These are phyloP conservation scores for Centropristis striata DNA, from an alignment of 2,113 vertebrate species.

Conservation along the genomic window DNA sequence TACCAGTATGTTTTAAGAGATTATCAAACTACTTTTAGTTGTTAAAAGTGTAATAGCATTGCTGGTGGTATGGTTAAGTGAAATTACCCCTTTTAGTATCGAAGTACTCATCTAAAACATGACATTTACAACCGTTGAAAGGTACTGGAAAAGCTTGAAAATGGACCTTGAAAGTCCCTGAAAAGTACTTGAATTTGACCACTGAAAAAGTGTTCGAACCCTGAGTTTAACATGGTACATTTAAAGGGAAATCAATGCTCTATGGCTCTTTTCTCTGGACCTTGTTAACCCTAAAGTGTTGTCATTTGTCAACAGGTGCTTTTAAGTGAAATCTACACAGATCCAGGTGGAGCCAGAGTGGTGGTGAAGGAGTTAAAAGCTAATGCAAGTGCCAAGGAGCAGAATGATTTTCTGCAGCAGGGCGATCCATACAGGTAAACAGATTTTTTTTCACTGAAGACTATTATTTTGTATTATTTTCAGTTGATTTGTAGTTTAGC, in stretches of 20 bases:
- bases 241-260: background rate
- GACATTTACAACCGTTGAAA: too few species aligned
- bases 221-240: background rate
- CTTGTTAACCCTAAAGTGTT: conserved; percentile 18
- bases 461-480: background rate
- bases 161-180: too few species aligned
- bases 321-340: conserved; percentile 94
- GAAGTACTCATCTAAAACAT: too few species aligned
- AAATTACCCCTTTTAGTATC: too few species aligned
- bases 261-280: background rate
- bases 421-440: conserved; percentile 95
- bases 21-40: too few species aligned
- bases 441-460: background rate
- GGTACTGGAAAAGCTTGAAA: too few species aligned
- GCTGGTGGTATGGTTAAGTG: too few species aligned
- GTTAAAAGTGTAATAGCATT: too few species aligned
- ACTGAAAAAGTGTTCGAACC: too few species aligned
- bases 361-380: conserved; percentile 96
- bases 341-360: conserved; percentile 90
- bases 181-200: too few species aligned
- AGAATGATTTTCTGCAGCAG: conserved; percentile 94
- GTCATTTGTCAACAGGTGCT: conserved; percentile 87
- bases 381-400: conserved; percentile 92
- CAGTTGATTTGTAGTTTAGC: background rate
- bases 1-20: too few species aligned